phyloP scores from a whole-genome alignment of 2,113 vertebrate genomes.

The Orcinus orca region DNA sequence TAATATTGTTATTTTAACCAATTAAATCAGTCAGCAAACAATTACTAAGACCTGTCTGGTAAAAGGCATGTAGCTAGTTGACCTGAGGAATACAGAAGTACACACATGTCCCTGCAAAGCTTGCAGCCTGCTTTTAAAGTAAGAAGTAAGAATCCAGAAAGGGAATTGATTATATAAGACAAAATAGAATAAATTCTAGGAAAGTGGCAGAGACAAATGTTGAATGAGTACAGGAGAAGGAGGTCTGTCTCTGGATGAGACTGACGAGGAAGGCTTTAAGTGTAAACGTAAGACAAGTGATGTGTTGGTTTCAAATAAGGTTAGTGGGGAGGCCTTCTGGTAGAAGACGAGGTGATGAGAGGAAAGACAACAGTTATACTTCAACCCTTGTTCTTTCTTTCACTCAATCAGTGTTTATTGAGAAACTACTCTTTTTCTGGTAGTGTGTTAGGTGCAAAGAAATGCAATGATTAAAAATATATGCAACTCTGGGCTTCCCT shows the following conservation, averaged over 20 bases:
- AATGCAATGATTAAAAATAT: neutral
- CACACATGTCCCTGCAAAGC: neutral
- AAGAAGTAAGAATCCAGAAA: neutral
- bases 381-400: neutral
- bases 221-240: neutral
- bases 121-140: neutral
- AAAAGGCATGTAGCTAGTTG: neutral
- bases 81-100: neutral
- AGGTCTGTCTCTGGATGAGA: neutral
- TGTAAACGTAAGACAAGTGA: neutral
- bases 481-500: neutral
- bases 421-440: neutral
- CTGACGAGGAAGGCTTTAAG: neutral
- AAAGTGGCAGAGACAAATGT: neutral
- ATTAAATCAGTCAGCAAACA: neutral
- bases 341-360: neutral
- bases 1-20: neutral
- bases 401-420: neutral
- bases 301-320: neutral
- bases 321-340: neutral
- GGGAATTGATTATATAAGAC: neutral
- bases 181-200: neutral
- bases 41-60: neutral
- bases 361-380: neutral
- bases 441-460: neutral